Evolutionary conservation across 2,797 vertebrate genomes (phyloP).

Genomic region (Channa striata): DNA sequence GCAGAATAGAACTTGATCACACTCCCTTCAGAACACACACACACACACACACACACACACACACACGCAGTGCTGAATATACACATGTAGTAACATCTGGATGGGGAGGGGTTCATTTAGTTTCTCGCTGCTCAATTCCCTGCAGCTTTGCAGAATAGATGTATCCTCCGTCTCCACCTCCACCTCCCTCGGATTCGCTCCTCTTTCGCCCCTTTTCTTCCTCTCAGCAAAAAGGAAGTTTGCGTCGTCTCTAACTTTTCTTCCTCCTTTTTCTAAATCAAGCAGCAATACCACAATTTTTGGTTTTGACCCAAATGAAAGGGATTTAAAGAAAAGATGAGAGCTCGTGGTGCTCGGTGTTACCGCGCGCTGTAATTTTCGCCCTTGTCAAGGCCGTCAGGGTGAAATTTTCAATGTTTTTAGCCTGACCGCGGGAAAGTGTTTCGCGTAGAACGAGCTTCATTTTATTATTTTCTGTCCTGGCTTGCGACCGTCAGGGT

Average conservation of each 20-base stretch:
- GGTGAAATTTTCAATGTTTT: not conserved
- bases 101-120: constrained; percentile 66
- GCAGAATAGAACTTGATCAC: constrained; percentile 33
- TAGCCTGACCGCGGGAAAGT: not conserved
- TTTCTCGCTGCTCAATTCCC: constrained; percentile 47
- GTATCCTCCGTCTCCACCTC: constrained; percentile 25
- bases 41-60: constrained; percentile 14
- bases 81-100: constrained; percentile 69
- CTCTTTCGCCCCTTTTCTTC: constrained; percentile 25
- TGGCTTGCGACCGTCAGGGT: not conserved
- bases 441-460: not conserved
- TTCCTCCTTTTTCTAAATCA: not conserved
- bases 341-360: not conserved
- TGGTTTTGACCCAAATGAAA: constrained; percentile 8
- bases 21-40: constrained; percentile 22
- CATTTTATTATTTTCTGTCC: not conserved
- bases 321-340: not conserved
- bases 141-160: constrained; percentile 37
- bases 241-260: constrained; percentile 14
- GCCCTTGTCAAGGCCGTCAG: not conserved
- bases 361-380: not conserved
- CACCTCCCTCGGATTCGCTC: constrained; percentile 6
- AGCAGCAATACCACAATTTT: constrained; percentile 20
- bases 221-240: not conserved
- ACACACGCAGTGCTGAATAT: constrained; percentile 35